Base-by-base conservation (phyloP, 1,140 invertebrate species). In the Rhagoletis pomonella region DNA sequence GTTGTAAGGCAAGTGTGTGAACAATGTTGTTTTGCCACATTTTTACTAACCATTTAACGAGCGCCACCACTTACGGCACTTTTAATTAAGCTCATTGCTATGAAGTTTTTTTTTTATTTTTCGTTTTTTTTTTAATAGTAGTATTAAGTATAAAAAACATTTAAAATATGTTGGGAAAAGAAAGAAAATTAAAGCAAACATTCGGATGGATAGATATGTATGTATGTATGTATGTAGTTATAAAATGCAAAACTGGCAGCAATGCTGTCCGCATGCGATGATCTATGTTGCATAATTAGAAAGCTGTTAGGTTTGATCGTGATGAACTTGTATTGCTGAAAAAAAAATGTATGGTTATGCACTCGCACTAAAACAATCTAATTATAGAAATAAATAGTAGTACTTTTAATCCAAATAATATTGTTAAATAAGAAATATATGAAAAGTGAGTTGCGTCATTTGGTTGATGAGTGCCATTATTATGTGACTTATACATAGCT, bases 71-170 rank as follows among this genome's bases (percentile, higher is more conserved):
- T 73, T 73, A 73, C 42, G 67, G 67, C 67, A 73, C 67, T 73
- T 73, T 73, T 73, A 73, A 73, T 73, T 73, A 67, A 73, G 67
- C 67, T 44, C 67, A 73, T 73, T 73, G 44, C 67, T 73, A 42
- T 17, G 4, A 73, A 73, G 17, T 67, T 67, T 29, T 29, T 29
- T 29, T 29, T 29, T 29, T 29, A 29, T 29, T 29, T 29, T 29
- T 29, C 29, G 29, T 29, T 29, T 29, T 29, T 67, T 10, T 67
- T 67, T 67, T 67, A 14, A 14, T 73, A 73, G 39, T 12, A 39
- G 39, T 1, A 5, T 47, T 42, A 29, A 10, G 64, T 42, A 73
- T 73, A 17, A 73, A 14, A 73, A 47, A 73, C 29, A 73, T 73
- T 73, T 73, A 5, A 42, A 73, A 5, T 44, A 47, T 73, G 67